Conservation (phyloP, 2,113 vertebrate species). For the Psophia crepitans region DNA sequence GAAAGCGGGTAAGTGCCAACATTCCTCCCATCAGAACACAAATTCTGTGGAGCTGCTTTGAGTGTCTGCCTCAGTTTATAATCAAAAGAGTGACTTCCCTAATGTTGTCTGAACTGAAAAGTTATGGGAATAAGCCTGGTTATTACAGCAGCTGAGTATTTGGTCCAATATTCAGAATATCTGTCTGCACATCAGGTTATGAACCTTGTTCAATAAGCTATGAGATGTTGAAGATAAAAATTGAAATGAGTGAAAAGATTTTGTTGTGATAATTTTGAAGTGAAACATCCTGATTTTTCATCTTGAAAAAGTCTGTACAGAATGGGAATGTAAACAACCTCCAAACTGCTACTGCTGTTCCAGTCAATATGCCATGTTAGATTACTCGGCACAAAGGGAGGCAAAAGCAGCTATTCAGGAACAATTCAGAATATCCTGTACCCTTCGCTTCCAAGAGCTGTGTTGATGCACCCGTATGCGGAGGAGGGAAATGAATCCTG, state of each 20-base stretch:
- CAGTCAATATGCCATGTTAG: neutral
- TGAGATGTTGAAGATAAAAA: neutral
- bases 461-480: neutral
- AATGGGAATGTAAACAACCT: neutral
- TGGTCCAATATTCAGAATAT: neutral
- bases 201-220: neutral
- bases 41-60: neutral
- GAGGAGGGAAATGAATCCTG: neutral
- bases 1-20: neutral
- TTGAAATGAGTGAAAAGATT: neutral
- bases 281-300: neutral
- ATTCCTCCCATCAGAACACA: neutral
- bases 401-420: neutral
- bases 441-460: fast-evolving
- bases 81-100: neutral
- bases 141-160: neutral
- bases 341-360: neutral
- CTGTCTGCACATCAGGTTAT: neutral
- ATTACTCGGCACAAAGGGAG: neutral
- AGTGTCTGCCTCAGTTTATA: neutral
- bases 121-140: neutral
- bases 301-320: neutral
- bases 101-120: neutral
- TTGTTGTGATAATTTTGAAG: neutral
- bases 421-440: neutral